A percentile compares a stretch with the other conserved stretches of the same genome.
Evolutionary conservation across 1,140 invertebrate genomes (phyloP).

Genomic region (Archegozetes longisetosus): DNA sequence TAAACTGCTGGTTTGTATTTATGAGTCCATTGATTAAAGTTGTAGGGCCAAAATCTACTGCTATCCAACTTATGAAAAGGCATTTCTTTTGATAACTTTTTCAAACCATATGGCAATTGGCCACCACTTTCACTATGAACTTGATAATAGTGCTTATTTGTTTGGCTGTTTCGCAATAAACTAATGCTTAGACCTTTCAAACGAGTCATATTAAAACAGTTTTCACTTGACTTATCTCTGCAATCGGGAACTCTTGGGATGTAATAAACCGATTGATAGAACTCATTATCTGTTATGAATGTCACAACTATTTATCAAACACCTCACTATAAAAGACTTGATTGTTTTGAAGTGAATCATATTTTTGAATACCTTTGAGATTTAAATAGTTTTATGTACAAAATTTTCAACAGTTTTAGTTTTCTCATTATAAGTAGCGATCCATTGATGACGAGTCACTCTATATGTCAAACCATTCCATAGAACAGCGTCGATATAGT

Average conservation of each 20-base stretch:
- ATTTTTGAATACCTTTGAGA: no score
- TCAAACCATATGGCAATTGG: background rate
- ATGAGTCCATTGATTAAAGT: background rate
- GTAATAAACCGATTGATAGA: background rate
- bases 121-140: background rate
- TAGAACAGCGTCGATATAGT: background rate
- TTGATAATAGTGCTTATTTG: background rate
- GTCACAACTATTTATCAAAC: background rate
- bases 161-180: background rate
- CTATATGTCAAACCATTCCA: background rate
- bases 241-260: background rate
- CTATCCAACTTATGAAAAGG: background rate
- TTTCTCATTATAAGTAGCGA: background rate
- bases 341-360: no score
- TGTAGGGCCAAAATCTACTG: background rate
- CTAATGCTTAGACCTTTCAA: background rate
- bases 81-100: background rate
- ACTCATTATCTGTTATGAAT: background rate
- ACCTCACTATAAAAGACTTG: background rate
- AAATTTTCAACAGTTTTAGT: background rate
- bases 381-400: background rate
- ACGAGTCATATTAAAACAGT: no score
- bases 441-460: background rate
- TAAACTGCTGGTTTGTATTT: background rate
- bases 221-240: background rate